A percentile compares a stretch with the other conserved stretches of the same genome.
phyloP scores from a whole-genome alignment of 2,797 vertebrate genomes.

The Nyctalus aviator region DNA sequence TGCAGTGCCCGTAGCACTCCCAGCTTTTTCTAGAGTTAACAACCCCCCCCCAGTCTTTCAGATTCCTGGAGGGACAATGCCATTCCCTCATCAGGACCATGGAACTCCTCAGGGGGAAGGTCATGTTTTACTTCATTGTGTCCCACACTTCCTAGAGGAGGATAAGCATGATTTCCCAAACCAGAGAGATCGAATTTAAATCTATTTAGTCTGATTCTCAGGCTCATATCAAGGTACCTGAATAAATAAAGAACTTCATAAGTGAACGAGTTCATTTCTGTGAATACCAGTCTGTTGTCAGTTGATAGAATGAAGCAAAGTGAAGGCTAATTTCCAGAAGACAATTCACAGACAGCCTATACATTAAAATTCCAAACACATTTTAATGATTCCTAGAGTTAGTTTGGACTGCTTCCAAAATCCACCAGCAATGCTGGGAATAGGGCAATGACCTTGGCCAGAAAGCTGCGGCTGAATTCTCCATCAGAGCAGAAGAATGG shows the following conservation, averaged over 20 bases:
- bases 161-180: not conserved
- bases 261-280: conserved; percentile 23
- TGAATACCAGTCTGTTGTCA: not conserved
- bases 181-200: not conserved
- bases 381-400: not conserved
- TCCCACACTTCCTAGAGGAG: not conserved
- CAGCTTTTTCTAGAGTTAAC: not conserved
- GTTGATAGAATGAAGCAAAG: conserved; percentile 32
- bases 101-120: not conserved
- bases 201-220: not conserved
- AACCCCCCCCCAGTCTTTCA: not conserved
- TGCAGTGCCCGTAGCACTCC: not conserved
- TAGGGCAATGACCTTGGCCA: not conserved
- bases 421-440: not conserved
- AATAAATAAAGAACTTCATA: conserved; percentile 42
- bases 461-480: not conserved
- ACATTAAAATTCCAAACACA: conserved; percentile 32
- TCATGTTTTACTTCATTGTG: conserved; percentile 9
- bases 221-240: not conserved
- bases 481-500: not conserved
- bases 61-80: not conserved
- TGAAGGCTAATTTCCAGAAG: conserved; percentile 48
- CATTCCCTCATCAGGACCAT: not conserved
- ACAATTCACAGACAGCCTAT: not conserved
- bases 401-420: not conserved